Evolutionary conservation across 1,140 invertebrate genomes (phyloP).

Genomic region (Bombus turneri): DNA sequence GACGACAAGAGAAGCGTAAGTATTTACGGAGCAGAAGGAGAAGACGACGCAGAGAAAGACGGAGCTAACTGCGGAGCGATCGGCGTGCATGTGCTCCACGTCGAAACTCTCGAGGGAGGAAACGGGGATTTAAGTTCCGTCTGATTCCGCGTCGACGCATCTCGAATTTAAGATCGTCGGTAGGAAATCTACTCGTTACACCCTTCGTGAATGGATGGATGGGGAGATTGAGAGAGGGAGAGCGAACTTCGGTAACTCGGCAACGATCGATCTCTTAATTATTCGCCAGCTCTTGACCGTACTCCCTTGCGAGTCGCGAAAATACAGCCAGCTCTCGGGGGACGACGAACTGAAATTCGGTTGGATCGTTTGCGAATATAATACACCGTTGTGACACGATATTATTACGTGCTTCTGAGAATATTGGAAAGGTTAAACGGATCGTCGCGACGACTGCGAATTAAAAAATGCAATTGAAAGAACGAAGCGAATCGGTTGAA

Average conservation of each 20-base stretch:
- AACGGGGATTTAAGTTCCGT: conserved; percentile 47
- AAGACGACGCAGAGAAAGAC: not conserved
- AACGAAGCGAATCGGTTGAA: not conserved
- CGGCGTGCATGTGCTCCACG: not conserved
- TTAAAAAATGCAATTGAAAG: not conserved
- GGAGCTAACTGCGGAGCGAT: not conserved
- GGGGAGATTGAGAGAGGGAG: not conserved
- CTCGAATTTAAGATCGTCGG: conserved; percentile 50
- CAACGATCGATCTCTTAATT: conserved; percentile 44
- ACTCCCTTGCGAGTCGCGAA: conserved; percentile 9
- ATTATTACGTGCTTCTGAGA: not conserved
- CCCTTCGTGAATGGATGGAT: conserved; percentile 16
- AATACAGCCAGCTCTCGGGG: not conserved
- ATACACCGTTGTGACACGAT: too few species aligned
- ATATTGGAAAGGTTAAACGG: not conserved
- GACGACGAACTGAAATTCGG: not conserved
- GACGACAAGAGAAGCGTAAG: not conserved
- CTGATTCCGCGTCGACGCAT: conserved; percentile 53
- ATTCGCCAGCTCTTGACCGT: conserved; percentile 36
- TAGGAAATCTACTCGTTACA: conserved; percentile 50
- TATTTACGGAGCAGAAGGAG: too few species aligned
- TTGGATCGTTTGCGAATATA: not conserved
- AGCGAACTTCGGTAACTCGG: not conserved
- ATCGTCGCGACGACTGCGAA: not conserved
- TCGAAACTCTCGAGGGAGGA: conserved; percentile 16